These are phyloP conservation scores for Ageneiosus marmoratus DNA, from an alignment of 2,113 vertebrate genomes.

Conservation along the genomic window DNA sequence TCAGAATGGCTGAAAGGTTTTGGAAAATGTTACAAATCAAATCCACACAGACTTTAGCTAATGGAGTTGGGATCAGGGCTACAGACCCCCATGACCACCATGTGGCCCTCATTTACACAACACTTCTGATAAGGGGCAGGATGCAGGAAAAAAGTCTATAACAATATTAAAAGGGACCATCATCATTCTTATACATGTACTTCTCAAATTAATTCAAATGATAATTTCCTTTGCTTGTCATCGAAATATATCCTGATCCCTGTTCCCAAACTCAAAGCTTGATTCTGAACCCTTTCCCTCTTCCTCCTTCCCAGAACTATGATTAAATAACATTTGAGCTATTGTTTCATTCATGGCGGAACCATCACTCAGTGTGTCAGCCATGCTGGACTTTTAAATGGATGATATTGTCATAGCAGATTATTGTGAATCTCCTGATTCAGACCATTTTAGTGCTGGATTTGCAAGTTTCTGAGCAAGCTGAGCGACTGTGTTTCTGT, in stretches of 20 bases:
- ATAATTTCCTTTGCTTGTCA: slow-evolving; percentile 11
- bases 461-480: slow-evolving; percentile 35
- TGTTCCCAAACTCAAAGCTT: slow-evolving; percentile 22
- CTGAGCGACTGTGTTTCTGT: slow-evolving; percentile 34
- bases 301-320: background rate
- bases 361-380: slow-evolving; percentile 26
- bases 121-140: too few species aligned
- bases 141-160: background rate
- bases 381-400: slow-evolving; percentile 45
- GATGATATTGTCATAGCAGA: slow-evolving; percentile 48
- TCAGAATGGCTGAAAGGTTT: slow-evolving; percentile 37
- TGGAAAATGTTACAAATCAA: slow-evolving; percentile 51
- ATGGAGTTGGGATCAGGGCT: slow-evolving; percentile 46
- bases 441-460: slow-evolving; percentile 38
- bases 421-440: slow-evolving; percentile 46
- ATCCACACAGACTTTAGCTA: slow-evolving; percentile 43
- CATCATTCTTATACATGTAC: slow-evolving; percentile 14
- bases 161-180: slow-evolving; percentile 38
- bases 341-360: slow-evolving; percentile 31
- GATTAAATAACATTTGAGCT: slow-evolving; percentile 40
- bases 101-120: slow-evolving; percentile 18
- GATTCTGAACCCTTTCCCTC: background rate
- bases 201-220: background rate
- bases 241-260: background rate
- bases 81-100: slow-evolving; percentile 20